Base-by-base conservation (phyloP, 2,113 vertebrate genomes). In the Alectura lathami region DNA sequence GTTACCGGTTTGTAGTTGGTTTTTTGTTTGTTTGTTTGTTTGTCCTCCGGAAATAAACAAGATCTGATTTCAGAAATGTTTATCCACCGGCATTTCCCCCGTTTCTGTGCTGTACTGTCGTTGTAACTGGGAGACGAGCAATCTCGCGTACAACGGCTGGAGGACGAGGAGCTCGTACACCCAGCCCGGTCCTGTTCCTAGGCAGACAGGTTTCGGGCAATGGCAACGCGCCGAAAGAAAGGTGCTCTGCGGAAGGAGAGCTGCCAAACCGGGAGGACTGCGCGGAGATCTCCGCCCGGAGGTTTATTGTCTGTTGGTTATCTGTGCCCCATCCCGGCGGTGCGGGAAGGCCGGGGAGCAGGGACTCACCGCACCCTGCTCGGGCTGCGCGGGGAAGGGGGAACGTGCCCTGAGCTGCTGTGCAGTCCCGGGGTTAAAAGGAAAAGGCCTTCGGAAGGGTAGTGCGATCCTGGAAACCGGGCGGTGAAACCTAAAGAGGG, bases 401-500 rank as follows among this genome's bases (percentile, higher is more conserved):
- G n/a, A n/a, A n/a, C n/a, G n/a, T n/a, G n/a, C n/a, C n/a, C 30
- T 56, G 54, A 17, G 17, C 30, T 56, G 53, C 17, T 9, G 53
- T 54, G 30, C 30, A n/a, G n/a, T n/a, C n/a, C n/a, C 11, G 30
- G 54, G 2, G 54, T 56, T 29, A 56, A 56, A 56, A 17, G 30
- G 54, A 24, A 56, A 7, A 29, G 54, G 54, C 54, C 30, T 32
- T 56, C 54, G 66, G 6, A 16, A 9, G 66, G 73, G 56, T 89
- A 83, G 67, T 70, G 74, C 87, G 91, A 64, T 91, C 63, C n/a
- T 11, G 89, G 79, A 94, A 32, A 87, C 42, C 13, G 32, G 82
- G 94, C 95, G 64, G 76, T 95, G 91, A 96, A 96, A 95, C 91
- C 83, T 86, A 84, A 96, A 96, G 95, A 92, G 86, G 60, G 92